Percentiles rank a stretch among this genome's conserved stretches.
Evolutionary conservation across 2,113 vertebrate species (phyloP).

Genomic region (Coturnix japonica): DNA sequence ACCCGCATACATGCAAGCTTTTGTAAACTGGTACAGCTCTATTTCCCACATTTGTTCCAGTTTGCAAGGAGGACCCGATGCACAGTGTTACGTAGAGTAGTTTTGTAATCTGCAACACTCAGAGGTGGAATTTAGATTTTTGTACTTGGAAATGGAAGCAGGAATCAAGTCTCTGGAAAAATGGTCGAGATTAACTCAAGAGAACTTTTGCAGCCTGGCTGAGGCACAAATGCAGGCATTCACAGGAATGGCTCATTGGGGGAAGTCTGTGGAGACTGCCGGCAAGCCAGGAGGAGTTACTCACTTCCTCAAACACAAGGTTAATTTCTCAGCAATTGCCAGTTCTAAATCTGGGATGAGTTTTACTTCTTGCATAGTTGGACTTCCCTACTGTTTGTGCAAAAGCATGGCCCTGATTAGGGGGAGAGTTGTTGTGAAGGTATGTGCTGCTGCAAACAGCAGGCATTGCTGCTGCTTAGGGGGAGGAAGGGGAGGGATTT

Average conservation of each 20-base stretch:
- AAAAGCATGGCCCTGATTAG: not conserved
- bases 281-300: constrained; percentile 38
- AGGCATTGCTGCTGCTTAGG: not conserved
- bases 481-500: not conserved
- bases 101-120: constrained; percentile 40
- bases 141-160: constrained; percentile 26
- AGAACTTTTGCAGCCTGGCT: not conserved
- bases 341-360: not conserved
- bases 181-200: constrained; percentile 5
- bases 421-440: not conserved
- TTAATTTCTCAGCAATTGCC: not conserved
- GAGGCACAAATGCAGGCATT: not conserved
- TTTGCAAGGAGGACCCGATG: constrained; percentile 64
- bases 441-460: not conserved
- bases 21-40: constrained; percentile 43
- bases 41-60: constrained; percentile 62
- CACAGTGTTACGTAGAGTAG: constrained; percentile 22
- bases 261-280: constrained; percentile 15
- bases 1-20: not conserved
- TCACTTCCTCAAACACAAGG: constrained; percentile 50
- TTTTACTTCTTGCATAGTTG: constrained; percentile 50
- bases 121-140: constrained; percentile 49
- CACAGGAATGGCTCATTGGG: not conserved
- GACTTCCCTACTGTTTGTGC: constrained; percentile 4
- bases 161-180: constrained; percentile 42